Conservation (phyloP, 2,888 invertebrate species). For the Lepeophtheirus nordmannii region DNA sequence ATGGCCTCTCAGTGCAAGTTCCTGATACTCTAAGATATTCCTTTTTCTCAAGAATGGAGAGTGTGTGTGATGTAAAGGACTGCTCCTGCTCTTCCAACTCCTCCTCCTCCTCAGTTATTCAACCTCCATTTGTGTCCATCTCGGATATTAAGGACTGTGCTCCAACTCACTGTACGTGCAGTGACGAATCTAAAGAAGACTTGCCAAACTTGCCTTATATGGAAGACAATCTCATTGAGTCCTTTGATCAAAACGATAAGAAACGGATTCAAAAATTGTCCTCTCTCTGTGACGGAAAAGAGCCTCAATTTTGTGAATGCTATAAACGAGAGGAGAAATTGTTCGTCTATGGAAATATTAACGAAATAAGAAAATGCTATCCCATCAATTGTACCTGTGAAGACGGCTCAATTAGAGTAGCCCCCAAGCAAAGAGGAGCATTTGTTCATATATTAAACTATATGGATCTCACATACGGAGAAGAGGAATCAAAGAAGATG, state of each 20-base stretch:
- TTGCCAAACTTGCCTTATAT: background rate
- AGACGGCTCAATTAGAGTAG: background rate
- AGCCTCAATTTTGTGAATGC: background rate
- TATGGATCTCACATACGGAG: background rate
- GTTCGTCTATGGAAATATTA: background rate
- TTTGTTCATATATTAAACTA: background rate
- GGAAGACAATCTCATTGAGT: background rate
- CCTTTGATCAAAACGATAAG: background rate
- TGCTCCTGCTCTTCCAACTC: background rate
- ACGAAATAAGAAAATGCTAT: background rate
- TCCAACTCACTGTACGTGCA: background rate
- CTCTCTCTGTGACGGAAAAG: background rate
- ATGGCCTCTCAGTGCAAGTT: background rate
- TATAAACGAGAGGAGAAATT: background rate
- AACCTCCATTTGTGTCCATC: background rate
- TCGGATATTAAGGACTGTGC: background rate
- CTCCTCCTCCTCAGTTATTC: background rate
- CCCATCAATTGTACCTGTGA: background rate
- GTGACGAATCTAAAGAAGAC: background rate
- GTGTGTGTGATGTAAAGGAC: background rate
- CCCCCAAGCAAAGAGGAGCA: background rate
- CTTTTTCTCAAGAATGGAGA: background rate
- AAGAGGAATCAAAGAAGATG: background rate
- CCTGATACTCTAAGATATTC: background rate
- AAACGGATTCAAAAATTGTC: background rate